Base-by-base conservation (phyloP, 1,140 invertebrate species). In the Pygmarrhopalites habei region DNA sequence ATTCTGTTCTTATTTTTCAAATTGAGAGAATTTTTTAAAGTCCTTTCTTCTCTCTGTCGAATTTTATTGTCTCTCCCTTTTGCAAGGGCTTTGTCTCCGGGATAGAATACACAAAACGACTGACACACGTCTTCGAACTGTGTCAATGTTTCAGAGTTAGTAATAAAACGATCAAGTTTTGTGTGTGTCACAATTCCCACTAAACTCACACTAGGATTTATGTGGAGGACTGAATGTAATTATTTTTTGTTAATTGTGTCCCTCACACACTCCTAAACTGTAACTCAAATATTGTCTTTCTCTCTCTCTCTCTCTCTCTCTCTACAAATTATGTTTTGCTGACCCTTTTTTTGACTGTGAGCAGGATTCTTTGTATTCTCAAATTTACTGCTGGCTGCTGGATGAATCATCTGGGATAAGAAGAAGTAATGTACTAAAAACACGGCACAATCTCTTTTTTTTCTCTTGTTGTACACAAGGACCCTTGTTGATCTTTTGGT, bases 401-500 rank as follows among this genome's bases (percentile, higher is more conserved):
- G 17, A 39, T 39, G 10, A 10, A 39, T 10, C 35, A 7, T 39
- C 7, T 7, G 7, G 17, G 10, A 10, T 10, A 39, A 39, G 17
- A 7, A 10, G 35, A 7, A 39, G 17, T 17, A 39, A 7, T 39
- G 17, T 7, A 17, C 10, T 10, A 10, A 7, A 39, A 39, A 39
- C 35, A 17, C 35, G 10, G 35, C 7, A 10, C 17, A 17, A 17
- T 39, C 35, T 10, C 35, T 7, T 39, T 39, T 39, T 39, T 10
- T 17, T 10, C 10, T 39, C 7, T 17, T 10, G 35, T 39, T 51
- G n/a, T n/a, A n/a, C 28, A 17, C 23, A 35, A 26, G 30, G 49
- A 61, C 53, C 43, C 32, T 32, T 53, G 10, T 41, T 39, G 35
- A 39, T 41, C n/a, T 41, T 41, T n/a, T 41, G 12, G 12, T n/a